Base-by-base conservation (phyloP, 2,113 vertebrate species). In the Tichodroma muraria region DNA sequence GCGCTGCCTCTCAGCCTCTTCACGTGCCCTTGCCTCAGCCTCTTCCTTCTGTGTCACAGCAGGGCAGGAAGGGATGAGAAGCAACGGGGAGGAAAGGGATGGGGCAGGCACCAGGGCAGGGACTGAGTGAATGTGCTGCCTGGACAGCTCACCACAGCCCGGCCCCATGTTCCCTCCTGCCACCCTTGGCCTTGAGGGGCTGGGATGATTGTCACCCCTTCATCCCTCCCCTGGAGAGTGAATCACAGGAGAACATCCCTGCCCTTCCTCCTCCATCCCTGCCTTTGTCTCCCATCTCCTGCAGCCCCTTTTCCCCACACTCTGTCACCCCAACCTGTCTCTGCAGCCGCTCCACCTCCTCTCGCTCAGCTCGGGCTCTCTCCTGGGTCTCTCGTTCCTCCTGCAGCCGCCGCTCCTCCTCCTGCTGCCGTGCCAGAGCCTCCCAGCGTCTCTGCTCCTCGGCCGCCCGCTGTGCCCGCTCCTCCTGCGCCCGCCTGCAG, bases 1-100 rank as follows among this genome's bases (percentile, higher is more conserved):
- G 12, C 99, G 98, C 97, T 99, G 99, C 88, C 96, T 97, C 95
- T 99, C 99, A 0, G 98, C 99, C 94, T 99, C 99, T 96, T 99
- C 99, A 0, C 98, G 97, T 0, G 98, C 98, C 79, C 97, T 98
- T 2, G 97, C 98, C 96, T 99, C 99, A 0, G 98, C 98, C 95
- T 99, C 98, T 94, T 99, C 99, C 94, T 97, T 98, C 99, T 99
- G 97, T n/a, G 61, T 24, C 60, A 72, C 71, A 49, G 50, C 1
- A 3, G 47, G 31, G 59, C 3, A 31, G 21, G 60, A 37, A 30
- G 1, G 1, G 59, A 9, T 24, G 42, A 7, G 57, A 22, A 2
- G 6, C 1, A 2, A 17, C 44, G 11, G 52, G 21, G 49, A 47
- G 6, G 20, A 50, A 24, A 45, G 38, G 24, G 60, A 66, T 24